Evolutionary conservation across 2,113 vertebrate species (phyloP), one percentile per base, ranked within the genome.

Genomic region (Nibea albiflora): DNA sequence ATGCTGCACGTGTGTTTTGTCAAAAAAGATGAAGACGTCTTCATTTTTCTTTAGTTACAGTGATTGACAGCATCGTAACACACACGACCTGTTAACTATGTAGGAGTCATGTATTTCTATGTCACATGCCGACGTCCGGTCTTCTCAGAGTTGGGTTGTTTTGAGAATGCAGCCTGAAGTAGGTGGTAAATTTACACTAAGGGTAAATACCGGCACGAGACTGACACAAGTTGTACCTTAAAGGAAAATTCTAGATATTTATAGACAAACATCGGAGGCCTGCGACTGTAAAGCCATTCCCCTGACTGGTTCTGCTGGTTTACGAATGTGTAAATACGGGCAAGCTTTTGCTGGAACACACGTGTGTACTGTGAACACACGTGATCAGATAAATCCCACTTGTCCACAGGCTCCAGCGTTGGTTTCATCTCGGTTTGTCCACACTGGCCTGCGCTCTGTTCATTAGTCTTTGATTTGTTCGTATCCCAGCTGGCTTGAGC

Each of bases 391-490:
- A 47, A 35, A 61, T 56, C 35, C 54, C 24, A 17, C 53, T 56
- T 39, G 8, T 35, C 31, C 31, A 35, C 31, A 68, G 57, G 42
- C 73, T 64, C 7, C 46, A 67, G 52, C 54, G 79, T 35, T 61
- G 73, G 77, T 70, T 20, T 69, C 76, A 78, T 20, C 69, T 85
- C 0, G 77, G 81, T 88, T 81, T 53, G 68, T 56, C 69, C 57
- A 61, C 39, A 56, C 49, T 67, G 65, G 69, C 78, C 77, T 80
- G n/a, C 46, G 56, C 50, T 85, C 73, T 47, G 73, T 75, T 85
- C 73, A 85, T 90, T 78, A 80, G 83, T 62, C 53, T 83, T 64
- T 81, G 74, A 79, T 85, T 86, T 84, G 80, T 79, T 42, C 53
- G 60, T 47, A 49, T 76, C 75, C 53, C 83, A 28, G 76, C 35